Evolutionary conservation across 1,140 invertebrate species (phyloP).

Genomic region (Dendrolimus kikuchii): DNA sequence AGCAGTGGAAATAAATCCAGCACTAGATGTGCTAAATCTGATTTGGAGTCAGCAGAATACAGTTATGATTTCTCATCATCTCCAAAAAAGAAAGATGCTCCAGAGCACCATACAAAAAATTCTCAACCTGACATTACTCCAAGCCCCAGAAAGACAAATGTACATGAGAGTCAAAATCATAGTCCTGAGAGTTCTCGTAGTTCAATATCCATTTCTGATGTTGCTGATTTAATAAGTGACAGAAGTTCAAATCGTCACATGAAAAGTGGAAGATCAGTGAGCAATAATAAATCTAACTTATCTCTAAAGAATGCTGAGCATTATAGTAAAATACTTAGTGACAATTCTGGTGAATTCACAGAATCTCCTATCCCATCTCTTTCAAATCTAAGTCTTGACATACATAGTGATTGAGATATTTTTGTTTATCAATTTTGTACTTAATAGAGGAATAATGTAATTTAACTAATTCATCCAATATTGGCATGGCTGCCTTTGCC

Average conservation of each 20-base stretch:
- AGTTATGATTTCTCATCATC: constrained; percentile 54
- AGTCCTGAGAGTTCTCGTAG: constrained; percentile 45
- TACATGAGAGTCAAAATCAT: constrained; percentile 30
- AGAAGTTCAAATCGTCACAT: constrained; percentile 27
- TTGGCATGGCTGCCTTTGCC: no score
- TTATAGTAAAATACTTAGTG: constrained; percentile 26
- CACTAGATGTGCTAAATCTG: constrained; percentile 29
- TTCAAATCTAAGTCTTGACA: constrained; percentile 60
- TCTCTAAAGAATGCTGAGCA: constrained; percentile 18
- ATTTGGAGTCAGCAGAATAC: constrained; percentile 42
- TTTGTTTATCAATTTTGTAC: background rate
- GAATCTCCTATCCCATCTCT: constrained; percentile 56
- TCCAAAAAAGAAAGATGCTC: constrained; percentile 22
- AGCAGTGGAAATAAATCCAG: constrained; percentile 24
- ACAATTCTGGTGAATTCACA: constrained; percentile 57
- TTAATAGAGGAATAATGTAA: background rate
- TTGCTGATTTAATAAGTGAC: constrained; percentile 59
- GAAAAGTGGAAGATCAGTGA: constrained; percentile 19
- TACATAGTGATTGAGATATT: constrained; percentile 49
- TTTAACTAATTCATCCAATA: background rate
- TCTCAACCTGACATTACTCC: no score
- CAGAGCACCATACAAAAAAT: background rate
- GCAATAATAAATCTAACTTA: constrained; percentile 13
- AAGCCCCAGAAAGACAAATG: constrained; percentile 22
- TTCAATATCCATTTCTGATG: constrained; percentile 58